These are phyloP conservation scores for Leptarthrus brevirostris DNA, from an alignment of 2,888 invertebrate species.

Conservation along the genomic window DNA sequence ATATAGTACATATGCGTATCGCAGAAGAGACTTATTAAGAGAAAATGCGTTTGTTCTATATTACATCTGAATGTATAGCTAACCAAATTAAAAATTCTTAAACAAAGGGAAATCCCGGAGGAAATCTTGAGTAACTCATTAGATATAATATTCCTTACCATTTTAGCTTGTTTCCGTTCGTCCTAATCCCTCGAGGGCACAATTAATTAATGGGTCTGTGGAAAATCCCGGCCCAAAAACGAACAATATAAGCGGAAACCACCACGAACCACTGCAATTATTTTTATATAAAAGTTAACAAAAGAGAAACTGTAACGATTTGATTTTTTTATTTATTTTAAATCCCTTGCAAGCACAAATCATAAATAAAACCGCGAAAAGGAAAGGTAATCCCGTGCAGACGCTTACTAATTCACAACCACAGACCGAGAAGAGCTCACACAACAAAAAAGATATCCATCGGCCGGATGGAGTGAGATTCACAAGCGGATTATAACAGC, in stretches of 20 bases:
- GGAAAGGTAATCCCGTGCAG: neutral
- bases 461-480: neutral
- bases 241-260: neutral
- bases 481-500: too few species aligned
- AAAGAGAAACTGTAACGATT: too few species aligned
- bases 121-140: too few species aligned
- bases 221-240: neutral
- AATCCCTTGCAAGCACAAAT: neutral
- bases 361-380: neutral
- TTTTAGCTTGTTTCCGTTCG: constrained; percentile 26
- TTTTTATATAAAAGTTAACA: neutral
- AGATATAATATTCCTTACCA: constrained; percentile 8
- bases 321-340: neutral
- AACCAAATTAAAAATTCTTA: too few species aligned
- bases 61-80: too few species aligned
- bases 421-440: neutral
- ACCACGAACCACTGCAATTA: neutral
- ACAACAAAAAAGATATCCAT: neutral
- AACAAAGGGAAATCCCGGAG: too few species aligned
- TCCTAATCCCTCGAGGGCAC: constrained; percentile 11
- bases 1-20: too few species aligned
- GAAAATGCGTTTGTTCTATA: too few species aligned
- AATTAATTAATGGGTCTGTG: constrained; percentile 2
- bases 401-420: neutral
- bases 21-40: too few species aligned